These are phyloP conservation scores for Apamea sordens DNA, from an alignment of 2,888 invertebrate genomes.

Conservation along the genomic window DNA sequence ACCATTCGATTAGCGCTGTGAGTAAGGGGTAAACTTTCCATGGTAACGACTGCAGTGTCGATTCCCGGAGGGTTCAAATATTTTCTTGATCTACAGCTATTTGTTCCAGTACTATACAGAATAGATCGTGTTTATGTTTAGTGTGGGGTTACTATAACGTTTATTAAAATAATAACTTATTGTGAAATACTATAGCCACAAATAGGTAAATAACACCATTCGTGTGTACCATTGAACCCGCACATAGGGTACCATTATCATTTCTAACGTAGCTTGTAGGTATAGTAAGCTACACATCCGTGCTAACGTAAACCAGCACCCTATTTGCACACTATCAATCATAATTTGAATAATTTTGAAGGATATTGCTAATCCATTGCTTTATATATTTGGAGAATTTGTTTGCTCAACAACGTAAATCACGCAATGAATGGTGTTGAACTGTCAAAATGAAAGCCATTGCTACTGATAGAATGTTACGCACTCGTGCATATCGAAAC, in stretches of 20 bases:
- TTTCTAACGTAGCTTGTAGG: neutral
- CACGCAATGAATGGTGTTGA: too few relatives aligned
- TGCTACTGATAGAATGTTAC: too few relatives aligned
- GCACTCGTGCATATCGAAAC: neutral
- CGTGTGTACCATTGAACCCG: neutral
- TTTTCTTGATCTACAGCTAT: slow-evolving; percentile 13
- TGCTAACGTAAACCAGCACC: too few relatives aligned
- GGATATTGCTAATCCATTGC: too few relatives aligned
- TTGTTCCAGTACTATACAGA: slow-evolving; percentile 29
- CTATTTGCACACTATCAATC: too few relatives aligned
- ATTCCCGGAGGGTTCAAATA: slow-evolving; percentile 21
- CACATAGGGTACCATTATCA: neutral
- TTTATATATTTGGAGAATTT: too few relatives aligned
- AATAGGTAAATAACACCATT: neutral
- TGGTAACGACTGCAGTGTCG: neutral
- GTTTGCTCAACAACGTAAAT: too few relatives aligned
- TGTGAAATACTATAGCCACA: neutral
- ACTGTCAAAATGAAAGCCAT: too few relatives aligned
- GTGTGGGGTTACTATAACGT: neutral
- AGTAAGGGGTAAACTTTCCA: neutral
- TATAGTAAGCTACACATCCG: neutral
- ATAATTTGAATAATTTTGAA: too few relatives aligned
- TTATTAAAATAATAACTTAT: neutral
- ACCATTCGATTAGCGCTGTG: slow-evolving; percentile 4
- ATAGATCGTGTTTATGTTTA: slow-evolving; percentile 25